Evolutionary conservation across 2,888 invertebrate species (phyloP).

Genomic region (Timema cristinae): DNA sequence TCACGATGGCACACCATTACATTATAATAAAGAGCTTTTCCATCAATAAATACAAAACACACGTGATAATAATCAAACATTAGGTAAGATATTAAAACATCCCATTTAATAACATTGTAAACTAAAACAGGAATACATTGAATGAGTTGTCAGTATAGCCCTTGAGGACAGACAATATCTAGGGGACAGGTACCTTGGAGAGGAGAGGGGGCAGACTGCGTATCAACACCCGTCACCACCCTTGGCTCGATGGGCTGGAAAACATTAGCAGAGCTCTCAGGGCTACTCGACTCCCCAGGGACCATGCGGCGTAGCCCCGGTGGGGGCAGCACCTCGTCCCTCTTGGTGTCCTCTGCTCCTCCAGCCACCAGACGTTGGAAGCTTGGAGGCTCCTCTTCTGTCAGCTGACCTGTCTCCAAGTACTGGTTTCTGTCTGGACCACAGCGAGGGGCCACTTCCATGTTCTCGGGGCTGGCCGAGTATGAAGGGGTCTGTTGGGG

Average conservation of each 20-base stretch:
- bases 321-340: constrained; percentile 52
- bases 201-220: background rate
- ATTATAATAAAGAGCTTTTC: no score
- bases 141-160: no score
- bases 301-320: constrained; percentile 32
- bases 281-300: constrained; percentile 34
- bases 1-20: no score
- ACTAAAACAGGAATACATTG: no score
- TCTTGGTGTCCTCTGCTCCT: constrained; percentile 14
- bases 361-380: constrained; percentile 54
- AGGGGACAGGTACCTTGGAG: constrained; percentile 11
- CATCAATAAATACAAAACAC: no score
- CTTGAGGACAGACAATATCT: no score
- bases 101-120: no score
- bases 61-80: no score
- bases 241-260: constrained; percentile 28
- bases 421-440: constrained; percentile 65
- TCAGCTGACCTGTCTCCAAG: constrained; percentile 67
- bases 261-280: constrained; percentile 27
- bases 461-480: constrained; percentile 32
- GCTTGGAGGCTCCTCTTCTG: constrained; percentile 42
- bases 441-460: constrained; percentile 33
- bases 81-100: no score
- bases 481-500: constrained; percentile 18
- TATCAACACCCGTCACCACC: constrained; percentile 31